Evolutionary conservation across 2,113 vertebrate species (phyloP), one percentile per base, ranked within the genome.

Genomic region (Apteryx owenii): DNA sequence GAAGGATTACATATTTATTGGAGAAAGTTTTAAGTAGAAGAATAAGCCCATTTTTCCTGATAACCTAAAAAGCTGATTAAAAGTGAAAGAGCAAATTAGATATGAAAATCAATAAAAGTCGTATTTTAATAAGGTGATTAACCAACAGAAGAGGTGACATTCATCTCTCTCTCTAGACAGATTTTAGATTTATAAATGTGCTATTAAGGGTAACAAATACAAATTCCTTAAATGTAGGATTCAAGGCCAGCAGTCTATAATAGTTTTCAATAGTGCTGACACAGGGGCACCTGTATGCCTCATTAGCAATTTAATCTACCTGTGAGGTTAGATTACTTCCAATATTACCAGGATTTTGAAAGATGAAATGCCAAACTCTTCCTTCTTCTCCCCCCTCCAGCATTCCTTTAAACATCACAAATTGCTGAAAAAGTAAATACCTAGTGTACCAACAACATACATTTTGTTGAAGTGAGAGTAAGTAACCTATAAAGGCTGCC

Each of bases 261-360:
- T 10, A 89, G 87, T 31, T 80, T 89, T 87, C 89, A 94, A 85
- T 60, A 51, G 91, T 26, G 89, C 93, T 94, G 93, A 91, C 94
- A 80, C 93, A 95, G 91, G 81, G 95, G 84, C 85, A 89, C 92
- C 68, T 50, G 28, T 75, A 95, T 0, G 81, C 87, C 91, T 97
- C 96, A 96, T 96, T 93, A 97, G 81, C 94, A 91, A 94, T 85
- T 93, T 95, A 88, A 95, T 95, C 89, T 95, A 80, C 77, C 91
- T 91, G 88, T 42, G 89, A 96, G 88, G 87, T 71, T 85, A 40
- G 22, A 95, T 89, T 77, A 95, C 87, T 93, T 97, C 89, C 85
- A 95, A 81, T 29, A 80, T 0, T 0, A 66, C 64, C 29, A 0
- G 0, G 0, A 85, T 1, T 73, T 69, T 80, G 86, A 93, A 88